Conservation (phyloP, 53 echinoderm and acorn worm genomes). For the Echinarachnius parma region DNA sequence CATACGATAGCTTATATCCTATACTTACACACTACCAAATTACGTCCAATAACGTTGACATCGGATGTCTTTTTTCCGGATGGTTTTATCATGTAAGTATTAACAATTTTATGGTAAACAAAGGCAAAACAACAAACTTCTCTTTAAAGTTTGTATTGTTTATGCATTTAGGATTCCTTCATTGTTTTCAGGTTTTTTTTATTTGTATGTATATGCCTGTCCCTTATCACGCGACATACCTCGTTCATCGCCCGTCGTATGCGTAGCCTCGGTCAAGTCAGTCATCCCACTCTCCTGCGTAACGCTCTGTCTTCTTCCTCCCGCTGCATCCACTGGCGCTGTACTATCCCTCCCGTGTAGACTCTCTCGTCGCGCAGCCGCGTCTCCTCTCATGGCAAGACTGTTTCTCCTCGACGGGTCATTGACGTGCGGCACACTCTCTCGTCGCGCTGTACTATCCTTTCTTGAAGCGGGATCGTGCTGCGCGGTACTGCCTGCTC, state of each 20-base stretch:
- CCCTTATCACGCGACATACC: background rate
- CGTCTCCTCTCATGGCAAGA: slow-evolving; percentile 4
- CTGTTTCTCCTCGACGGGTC: background rate
- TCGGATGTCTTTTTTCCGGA: too few relatives aligned
- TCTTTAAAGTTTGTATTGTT: too few relatives aligned
- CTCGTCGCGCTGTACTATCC: background rate
- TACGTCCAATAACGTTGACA: too few relatives aligned
- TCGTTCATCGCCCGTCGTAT: background rate
- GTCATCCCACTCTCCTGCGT: slow-evolving; percentile 40
- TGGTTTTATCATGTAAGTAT: too few relatives aligned
- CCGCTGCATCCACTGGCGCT: background rate
- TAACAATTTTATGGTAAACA: too few relatives aligned
- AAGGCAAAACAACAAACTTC: too few relatives aligned
- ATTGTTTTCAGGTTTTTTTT: background rate
- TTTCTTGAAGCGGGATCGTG: background rate
- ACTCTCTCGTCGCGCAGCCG: background rate
- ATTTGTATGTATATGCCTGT: background rate
- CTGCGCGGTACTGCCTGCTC: background rate
- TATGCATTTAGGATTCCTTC: too few relatives aligned
- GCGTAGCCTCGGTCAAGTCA: slow-evolving; percentile 22
- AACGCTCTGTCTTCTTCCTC: slow-evolving; percentile 28
- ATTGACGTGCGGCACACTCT: background rate
- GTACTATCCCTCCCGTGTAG: background rate
- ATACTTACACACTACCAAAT: too few relatives aligned
- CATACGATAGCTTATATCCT: too few relatives aligned